Conservation (phyloP, 2,888 invertebrate species). For the Euproctis similis region DNA sequence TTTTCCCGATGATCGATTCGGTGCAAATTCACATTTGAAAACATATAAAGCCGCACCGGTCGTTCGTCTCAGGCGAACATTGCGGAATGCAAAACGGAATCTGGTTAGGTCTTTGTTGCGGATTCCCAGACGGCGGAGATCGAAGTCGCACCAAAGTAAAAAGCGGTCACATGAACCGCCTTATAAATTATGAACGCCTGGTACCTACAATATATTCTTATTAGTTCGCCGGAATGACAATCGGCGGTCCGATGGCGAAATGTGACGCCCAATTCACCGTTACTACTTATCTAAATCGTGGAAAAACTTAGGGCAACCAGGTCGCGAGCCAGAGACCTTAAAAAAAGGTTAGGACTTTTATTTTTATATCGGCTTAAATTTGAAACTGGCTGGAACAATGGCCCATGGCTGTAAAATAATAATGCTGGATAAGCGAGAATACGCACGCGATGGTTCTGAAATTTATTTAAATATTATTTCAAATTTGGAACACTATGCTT, state of each 20-base stretch:
- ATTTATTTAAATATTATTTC: no score
- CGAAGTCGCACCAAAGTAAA: slow-evolving; percentile 50
- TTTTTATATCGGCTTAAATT: slow-evolving; percentile 43
- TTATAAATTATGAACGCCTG: slow-evolving; percentile 60
- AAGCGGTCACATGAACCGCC: slow-evolving; percentile 62
- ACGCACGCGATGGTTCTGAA: no score
- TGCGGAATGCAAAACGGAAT: slow-evolving; percentile 70
- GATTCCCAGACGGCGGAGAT: slow-evolving; percentile 69
- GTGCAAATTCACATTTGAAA: slow-evolving; percentile 45
- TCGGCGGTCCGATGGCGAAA: slow-evolving; percentile 33
- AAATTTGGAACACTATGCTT: no score
- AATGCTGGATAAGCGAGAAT: no score
- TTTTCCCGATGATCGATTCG: slow-evolving; percentile 41
- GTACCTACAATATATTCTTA: no score
- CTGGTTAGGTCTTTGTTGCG: slow-evolving; percentile 62
- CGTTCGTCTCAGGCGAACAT: slow-evolving; percentile 48
- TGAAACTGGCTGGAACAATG: slow-evolving; percentile 44
- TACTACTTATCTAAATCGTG: slow-evolving; percentile 50
- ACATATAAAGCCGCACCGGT: slow-evolving; percentile 46
- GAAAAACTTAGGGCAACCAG: slow-evolving; percentile 58
- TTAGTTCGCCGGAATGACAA: slow-evolving; percentile 65
- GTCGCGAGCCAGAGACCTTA: slow-evolving; percentile 42
- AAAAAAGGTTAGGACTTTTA: slow-evolving; percentile 39
- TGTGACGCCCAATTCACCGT: slow-evolving; percentile 54
- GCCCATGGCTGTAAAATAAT: slow-evolving; percentile 28